A percentile compares a stretch with the other conserved stretches of the same genome.
These are phyloP conservation scores for Acleris cristana DNA, from an alignment of 2,888 invertebrate species.

Conservation along the genomic window DNA sequence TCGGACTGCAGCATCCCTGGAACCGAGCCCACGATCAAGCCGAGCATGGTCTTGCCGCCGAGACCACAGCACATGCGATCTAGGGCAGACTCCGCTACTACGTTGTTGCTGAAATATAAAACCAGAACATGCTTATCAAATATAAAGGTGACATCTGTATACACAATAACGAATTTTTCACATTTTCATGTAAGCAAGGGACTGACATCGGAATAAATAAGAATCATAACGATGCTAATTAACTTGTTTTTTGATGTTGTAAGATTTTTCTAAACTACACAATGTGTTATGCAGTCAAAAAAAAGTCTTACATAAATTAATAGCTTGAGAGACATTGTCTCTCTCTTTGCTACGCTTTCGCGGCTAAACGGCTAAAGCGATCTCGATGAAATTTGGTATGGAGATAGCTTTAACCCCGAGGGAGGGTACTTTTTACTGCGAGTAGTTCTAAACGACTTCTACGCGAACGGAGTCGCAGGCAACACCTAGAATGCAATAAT, in stretches of 20 bases:
- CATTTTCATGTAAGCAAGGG: slow-evolving; percentile 66
- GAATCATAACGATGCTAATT: slow-evolving; percentile 72
- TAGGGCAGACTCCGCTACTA: slow-evolving; percentile 97
- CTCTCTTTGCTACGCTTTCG: too few species aligned
- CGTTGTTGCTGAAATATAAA: slow-evolving; percentile 88
- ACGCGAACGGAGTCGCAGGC: too few species aligned
- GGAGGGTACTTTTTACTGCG: too few species aligned
- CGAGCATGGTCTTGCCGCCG: slow-evolving; percentile 95
- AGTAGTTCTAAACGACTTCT: too few species aligned
- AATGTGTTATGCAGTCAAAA: slow-evolving; percentile 49
- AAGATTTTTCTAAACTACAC: slow-evolving; percentile 56
- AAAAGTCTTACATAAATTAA: slow-evolving; percentile 56
- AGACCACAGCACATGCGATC: slow-evolving; percentile 99
- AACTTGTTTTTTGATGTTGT: slow-evolving; percentile 71
- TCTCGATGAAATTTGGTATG: too few species aligned
- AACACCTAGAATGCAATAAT: too few species aligned
- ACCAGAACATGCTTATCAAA: slow-evolving; percentile 6
- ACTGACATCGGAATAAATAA: slow-evolving; percentile 74
- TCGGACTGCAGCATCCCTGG: slow-evolving; percentile 93
- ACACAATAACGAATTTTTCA: slow-evolving; percentile 1
- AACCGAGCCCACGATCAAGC: slow-evolving; percentile 92
- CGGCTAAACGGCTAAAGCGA: too few species aligned
- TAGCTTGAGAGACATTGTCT: too few species aligned
- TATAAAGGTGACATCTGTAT: neutral
- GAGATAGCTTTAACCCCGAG: too few species aligned